Conservation (phyloP, 2,797 vertebrate species). For the Psittacula derbiana region DNA sequence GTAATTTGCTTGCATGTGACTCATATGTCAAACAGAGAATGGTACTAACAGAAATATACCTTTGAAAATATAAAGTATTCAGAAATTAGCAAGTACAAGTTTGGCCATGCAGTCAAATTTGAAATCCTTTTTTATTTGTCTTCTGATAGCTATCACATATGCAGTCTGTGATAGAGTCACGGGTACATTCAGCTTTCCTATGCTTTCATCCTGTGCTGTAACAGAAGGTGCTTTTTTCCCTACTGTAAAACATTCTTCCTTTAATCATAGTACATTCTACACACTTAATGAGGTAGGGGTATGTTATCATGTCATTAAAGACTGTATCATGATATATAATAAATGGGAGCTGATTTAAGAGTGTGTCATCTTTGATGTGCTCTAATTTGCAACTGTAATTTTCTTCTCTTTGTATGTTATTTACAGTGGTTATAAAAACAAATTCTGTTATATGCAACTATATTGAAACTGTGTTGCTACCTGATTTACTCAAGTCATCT, state of each 20-base stretch:
- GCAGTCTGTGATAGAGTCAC: background rate
- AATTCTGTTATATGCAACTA: background rate
- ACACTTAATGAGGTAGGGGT: conserved; percentile 47
- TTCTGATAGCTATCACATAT: conserved; percentile 27
- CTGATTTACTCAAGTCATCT: background rate
- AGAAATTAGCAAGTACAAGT: conserved; percentile 29
- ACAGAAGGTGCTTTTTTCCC: conserved; percentile 55
- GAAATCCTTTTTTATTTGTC: conserved; percentile 3
- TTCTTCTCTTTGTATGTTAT: conserved; percentile 20
- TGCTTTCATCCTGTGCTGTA: conserved; percentile 42
- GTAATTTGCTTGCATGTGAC: background rate
- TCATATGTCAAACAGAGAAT: background rate
- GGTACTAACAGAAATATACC: background rate
- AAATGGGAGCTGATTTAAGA: conserved; percentile 28
- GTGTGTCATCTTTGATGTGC: conserved; percentile 10
- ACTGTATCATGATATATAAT: conserved; percentile 9
- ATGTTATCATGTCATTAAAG: conserved; percentile 42
- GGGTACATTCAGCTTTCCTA: background rate
- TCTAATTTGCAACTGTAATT: conserved; percentile 29
- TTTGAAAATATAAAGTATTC: background rate
- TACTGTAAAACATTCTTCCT: conserved; percentile 43
- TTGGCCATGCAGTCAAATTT: background rate
- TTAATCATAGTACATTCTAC: conserved; percentile 53
- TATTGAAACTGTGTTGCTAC: background rate
- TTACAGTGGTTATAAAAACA: conserved; percentile 6